Percentiles rank a stretch among this genome's conserved stretches.
Conservation (phyloP, 2,888 invertebrate genomes). For the Acanthacorydalis orientalis region DNA sequence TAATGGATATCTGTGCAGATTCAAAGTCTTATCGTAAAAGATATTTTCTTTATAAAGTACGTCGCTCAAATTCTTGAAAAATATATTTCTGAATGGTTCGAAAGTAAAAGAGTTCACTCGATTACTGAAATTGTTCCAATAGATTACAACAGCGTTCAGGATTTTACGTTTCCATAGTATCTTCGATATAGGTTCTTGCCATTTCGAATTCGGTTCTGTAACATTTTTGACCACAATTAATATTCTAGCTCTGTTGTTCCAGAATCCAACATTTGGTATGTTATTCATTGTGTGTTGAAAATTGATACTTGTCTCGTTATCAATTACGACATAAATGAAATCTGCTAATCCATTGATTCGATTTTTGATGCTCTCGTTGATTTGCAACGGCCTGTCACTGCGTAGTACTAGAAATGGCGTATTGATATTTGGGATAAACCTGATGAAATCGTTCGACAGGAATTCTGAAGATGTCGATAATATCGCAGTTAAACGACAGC, state of each 20-base stretch:
- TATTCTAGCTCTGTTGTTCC: neutral
- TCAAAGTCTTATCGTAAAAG: constrained; percentile 18
- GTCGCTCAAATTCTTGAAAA: neutral
- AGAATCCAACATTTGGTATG: neutral
- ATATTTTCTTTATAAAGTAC: constrained; percentile 10
- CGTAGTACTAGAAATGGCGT: too few relatives aligned
- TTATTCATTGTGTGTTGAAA: neutral
- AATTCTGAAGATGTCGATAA: too few relatives aligned
- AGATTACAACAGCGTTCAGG: neutral
- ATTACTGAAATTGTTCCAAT: neutral
- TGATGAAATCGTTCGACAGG: too few relatives aligned
- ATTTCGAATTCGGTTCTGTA: neutral
- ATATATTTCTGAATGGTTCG: neutral
- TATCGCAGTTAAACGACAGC: too few relatives aligned
- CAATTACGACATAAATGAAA: neutral
- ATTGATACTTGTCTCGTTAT: neutral
- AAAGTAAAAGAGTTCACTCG: neutral
- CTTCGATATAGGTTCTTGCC: neutral
- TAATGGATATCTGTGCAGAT: constrained; percentile 17
- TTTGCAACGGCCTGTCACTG: too few relatives aligned
- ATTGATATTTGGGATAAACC: too few relatives aligned
- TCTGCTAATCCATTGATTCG: neutral
- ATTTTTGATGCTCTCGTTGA: neutral
- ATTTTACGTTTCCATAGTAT: neutral
- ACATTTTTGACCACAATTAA: neutral